A percentile compares a stretch with the other conserved stretches of the same genome.
phyloP scores from a whole-genome alignment of 2,888 invertebrate species.

The Aporophyla nigra region DNA sequence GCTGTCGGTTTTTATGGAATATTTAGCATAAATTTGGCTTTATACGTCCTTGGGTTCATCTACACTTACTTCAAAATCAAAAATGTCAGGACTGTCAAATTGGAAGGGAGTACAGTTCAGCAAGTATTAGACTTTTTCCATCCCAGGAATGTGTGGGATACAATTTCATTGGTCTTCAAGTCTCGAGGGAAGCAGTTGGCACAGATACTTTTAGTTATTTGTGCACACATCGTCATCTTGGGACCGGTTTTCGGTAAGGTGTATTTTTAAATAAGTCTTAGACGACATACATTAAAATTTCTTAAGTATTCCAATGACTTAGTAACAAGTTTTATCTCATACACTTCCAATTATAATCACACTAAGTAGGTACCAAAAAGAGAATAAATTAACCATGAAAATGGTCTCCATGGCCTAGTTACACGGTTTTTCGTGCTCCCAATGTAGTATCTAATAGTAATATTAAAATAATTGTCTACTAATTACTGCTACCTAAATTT shows the following conservation, averaged over 20 bases:
- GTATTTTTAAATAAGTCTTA: conserved; percentile 9
- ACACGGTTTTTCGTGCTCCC: neutral
- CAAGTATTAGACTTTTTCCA: conserved; percentile 81
- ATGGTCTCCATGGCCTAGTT: neutral
- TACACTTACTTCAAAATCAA: conserved; percentile 82
- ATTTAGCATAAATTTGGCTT: conserved; percentile 78
- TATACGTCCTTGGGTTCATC: conserved; percentile 82
- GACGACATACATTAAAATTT: neutral
- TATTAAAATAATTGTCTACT: neutral
- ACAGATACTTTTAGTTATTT: conserved; percentile 82
- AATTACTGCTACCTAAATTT: neutral
- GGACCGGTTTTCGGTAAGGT: conserved; percentile 86
- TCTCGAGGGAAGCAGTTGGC: conserved; percentile 73
- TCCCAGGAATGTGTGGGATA: conserved; percentile 83
- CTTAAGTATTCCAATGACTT: neutral
- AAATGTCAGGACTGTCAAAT: conserved; percentile 77
- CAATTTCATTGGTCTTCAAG: conserved; percentile 82
- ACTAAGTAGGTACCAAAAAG: neutral
- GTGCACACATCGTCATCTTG: conserved; percentile 83
- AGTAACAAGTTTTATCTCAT: conserved; percentile 1
- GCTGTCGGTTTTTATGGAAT: conserved; percentile 86
- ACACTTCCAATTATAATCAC: neutral
- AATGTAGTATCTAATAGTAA: neutral
- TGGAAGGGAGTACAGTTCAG: conserved; percentile 74
- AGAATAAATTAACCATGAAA: neutral